Percentiles rank a stretch among this genome's conserved stretches.
phyloP scores from a whole-genome alignment of 2,888 invertebrate species.

The Tridacna crocea region DNA sequence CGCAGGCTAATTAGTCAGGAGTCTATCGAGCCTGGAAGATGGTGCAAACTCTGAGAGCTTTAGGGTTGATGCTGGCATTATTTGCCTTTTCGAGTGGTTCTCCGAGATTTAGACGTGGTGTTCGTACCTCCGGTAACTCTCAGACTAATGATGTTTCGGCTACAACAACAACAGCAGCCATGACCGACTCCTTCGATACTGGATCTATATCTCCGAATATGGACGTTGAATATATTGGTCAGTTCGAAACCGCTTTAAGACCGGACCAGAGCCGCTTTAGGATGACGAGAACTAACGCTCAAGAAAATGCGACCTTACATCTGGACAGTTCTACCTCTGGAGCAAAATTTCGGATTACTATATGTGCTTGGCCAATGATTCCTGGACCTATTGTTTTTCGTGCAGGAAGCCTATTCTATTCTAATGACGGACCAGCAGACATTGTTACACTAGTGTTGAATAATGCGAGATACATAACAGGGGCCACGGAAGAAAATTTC shows the following conservation, averaged over 20 bases:
- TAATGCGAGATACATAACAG: not conserved
- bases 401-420: constrained; percentile 13
- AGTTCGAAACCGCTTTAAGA: constrained; percentile 11
- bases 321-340: not conserved
- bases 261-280: not conserved
- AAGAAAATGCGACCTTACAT: not conserved
- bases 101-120: not conserved
- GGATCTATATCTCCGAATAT: not conserved
- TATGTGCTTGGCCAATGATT: not conserved
- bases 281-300: not conserved
- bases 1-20: not conserved
- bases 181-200: not conserved
- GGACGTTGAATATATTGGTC: constrained; percentile 1
- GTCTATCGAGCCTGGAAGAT: not conserved
- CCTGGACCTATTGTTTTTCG: constrained; percentile 7
- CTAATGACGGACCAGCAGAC: constrained; percentile 38
- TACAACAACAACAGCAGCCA: not conserved
- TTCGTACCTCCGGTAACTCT: not conserved
- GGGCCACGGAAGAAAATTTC: constrained; percentile 19
- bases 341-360: constrained; percentile 1
- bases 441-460: constrained; percentile 10
- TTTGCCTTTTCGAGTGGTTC: not conserved
- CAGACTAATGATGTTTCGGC: not conserved
- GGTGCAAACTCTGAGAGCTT: not conserved
- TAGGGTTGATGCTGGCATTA: not conserved